Conservation (phyloP, 2,888 invertebrate genomes). For the Drosophila falleni region DNA sequence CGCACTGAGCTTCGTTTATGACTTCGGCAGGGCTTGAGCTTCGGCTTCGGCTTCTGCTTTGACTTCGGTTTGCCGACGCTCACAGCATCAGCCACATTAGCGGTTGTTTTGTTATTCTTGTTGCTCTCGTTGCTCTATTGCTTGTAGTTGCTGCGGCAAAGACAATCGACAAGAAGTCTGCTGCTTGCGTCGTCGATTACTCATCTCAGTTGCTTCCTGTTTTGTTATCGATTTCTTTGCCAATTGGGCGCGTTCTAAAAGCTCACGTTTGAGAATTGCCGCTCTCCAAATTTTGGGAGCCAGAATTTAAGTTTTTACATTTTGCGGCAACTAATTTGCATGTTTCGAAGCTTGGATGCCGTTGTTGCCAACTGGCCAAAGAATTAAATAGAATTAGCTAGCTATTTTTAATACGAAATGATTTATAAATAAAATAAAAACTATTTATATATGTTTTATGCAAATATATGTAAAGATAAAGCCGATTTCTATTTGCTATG, state of each 20-base stretch:
- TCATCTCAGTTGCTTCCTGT: conserved; percentile 30
- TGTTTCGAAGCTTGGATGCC: background rate
- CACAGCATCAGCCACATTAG: conserved; percentile 42
- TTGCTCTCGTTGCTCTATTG: background rate
- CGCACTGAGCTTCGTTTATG: conserved; percentile 36
- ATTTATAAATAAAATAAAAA: conserved; percentile 21
- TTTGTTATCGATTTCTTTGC: conserved; percentile 15
- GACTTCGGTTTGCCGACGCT: conserved; percentile 10
- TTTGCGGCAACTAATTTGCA: conserved; percentile 1
- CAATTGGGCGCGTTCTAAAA: background rate
- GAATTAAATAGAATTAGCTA: conserved; percentile 5
- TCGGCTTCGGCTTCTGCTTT: conserved; percentile 13
- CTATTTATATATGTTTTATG: conserved; percentile 17
- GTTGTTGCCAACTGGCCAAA: conserved; percentile 11
- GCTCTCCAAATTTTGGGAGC: background rate
- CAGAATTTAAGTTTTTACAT: too few relatives aligned
- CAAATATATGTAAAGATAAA: conserved; percentile 20
- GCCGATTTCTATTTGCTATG: conserved; percentile 58
- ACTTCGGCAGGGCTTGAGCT: conserved; percentile 42
- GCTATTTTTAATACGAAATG: background rate
- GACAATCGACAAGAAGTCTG: conserved; percentile 58
- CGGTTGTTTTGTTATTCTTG: conserved; percentile 29
- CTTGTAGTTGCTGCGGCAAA: background rate
- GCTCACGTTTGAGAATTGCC: background rate
- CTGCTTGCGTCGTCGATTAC: conserved; percentile 32